These are phyloP conservation scores for Chalcis sispes DNA, from an alignment of 2,888 invertebrate genomes.

Conservation along the genomic window DNA sequence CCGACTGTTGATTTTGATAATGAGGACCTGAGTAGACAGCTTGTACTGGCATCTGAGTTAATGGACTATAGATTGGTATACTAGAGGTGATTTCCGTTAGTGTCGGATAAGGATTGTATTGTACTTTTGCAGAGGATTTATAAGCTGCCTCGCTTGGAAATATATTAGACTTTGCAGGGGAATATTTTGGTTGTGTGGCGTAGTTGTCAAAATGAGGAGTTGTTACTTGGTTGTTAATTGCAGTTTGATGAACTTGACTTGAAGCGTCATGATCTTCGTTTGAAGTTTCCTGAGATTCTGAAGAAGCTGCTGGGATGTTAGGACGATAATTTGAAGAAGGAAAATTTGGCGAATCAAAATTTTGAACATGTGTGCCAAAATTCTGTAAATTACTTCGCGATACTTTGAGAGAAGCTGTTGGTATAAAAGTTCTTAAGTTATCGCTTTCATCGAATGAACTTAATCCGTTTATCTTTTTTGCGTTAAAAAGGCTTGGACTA, in stretches of 20 bases:
- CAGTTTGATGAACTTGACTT: slow-evolving; percentile 32
- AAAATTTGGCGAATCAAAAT: slow-evolving; percentile 22
- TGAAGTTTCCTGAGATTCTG: slow-evolving; percentile 8
- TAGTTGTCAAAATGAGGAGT: slow-evolving; percentile 22
- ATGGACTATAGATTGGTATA: slow-evolving; percentile 19
- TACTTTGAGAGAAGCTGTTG: slow-evolving; percentile 35
- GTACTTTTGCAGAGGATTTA: slow-evolving; percentile 4
- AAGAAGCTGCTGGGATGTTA: not conserved
- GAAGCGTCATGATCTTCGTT: slow-evolving; percentile 33
- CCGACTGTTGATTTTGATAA: slow-evolving; percentile 9
- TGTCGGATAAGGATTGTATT: slow-evolving; percentile 27
- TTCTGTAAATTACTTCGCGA: slow-evolving; percentile 34
- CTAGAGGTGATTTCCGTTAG: slow-evolving; percentile 17
- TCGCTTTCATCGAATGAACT: slow-evolving; percentile 4
- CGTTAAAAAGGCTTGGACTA: not conserved
- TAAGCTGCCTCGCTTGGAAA: not conserved
- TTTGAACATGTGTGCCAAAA: slow-evolving; percentile 24
- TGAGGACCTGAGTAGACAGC: not conserved
- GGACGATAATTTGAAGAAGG: slow-evolving; percentile 4
- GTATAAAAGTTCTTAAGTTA: slow-evolving; percentile 31
- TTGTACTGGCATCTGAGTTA: slow-evolving; percentile 16
- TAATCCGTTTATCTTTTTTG: slow-evolving; percentile 12
- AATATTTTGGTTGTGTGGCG: slow-evolving; percentile 32
- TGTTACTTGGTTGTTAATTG: slow-evolving; percentile 26
- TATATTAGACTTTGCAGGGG: slow-evolving; percentile 1